Evolutionary conservation across 1,140 invertebrate species (phyloP), one percentile per base, ranked within the genome.

Genomic region (Heterodera schachtii): DNA sequence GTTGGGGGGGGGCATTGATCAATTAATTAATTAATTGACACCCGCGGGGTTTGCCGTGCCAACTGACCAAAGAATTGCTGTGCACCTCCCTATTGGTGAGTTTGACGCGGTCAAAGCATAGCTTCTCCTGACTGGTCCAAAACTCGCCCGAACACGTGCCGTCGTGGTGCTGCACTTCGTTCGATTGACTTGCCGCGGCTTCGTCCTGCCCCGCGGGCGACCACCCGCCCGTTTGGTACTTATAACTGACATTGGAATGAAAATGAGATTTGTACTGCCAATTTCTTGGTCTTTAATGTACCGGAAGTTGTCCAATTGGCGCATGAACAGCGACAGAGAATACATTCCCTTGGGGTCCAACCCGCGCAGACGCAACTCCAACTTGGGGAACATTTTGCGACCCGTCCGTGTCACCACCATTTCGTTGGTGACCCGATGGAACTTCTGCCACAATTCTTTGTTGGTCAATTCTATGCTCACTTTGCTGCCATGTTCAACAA

Each of bases 381-480:
- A 64, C 60, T 84, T 84, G 3, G 83, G 83, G 57, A 84, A 84
- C 84, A 84, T 84, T 75, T 84, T 84, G 31, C 83, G 86, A 49
- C 81, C 81, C 3, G 57, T 47, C 66, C 49, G 81, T 13, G 64
- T 83, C 16, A 83, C 81, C 41, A 83, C 82, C 82, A 83, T 83
- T 66, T 83, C 82, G 69, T 83, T 83, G 7, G 64, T 84, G 47
- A 83, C 16, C 47, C 47, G 67, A 43, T 84, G 76, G 60, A 83
- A 83, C 41, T 75, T 78, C 43, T 84, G 31, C 82, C 82, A 83
- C 21, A 83, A 73, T 19, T 83, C 46, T 21, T 21, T 49, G 69
- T 83, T 84, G 3, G 82, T 60, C 64, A 83, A 74, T 66, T 82
- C 67, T 31, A 82, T 69, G 5, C 47, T 78, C n/a, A 21, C 64